Conservation (phyloP, 2,797 vertebrate species). For the Macroramphosus scolopax region DNA sequence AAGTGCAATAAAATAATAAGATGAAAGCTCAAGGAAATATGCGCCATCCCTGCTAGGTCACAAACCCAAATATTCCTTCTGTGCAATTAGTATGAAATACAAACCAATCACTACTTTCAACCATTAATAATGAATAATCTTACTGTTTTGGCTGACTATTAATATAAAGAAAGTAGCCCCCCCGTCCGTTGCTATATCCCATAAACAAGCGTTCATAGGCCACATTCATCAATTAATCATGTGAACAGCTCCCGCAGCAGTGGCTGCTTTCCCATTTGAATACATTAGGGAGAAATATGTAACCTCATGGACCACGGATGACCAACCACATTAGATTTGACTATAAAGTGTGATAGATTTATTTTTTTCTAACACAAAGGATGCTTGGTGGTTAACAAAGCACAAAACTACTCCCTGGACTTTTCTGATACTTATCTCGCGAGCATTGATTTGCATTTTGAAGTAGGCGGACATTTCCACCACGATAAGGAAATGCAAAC, state of each 20-base stretch:
- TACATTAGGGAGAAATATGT: slow-evolving; percentile 66
- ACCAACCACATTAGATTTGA: slow-evolving; percentile 63
- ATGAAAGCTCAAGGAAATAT: slow-evolving; percentile 30
- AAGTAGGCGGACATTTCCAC: slow-evolving; percentile 34
- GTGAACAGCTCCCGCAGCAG: slow-evolving; percentile 45
- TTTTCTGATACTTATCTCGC: slow-evolving; percentile 47
- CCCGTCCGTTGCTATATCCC: slow-evolving; percentile 30
- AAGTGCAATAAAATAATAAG: slow-evolving; percentile 15
- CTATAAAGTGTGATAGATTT: slow-evolving; percentile 73
- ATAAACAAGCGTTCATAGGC: slow-evolving; percentile 50
- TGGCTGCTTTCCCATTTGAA: slow-evolving; percentile 54
- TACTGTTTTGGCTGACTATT: slow-evolving; percentile 38
- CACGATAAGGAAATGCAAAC: slow-evolving; percentile 17
- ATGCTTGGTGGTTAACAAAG: slow-evolving; percentile 62
- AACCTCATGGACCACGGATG: slow-evolving; percentile 54
- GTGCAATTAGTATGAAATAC: slow-evolving; percentile 5
- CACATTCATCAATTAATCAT: slow-evolving; percentile 73
- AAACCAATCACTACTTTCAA: slow-evolving; percentile 40
- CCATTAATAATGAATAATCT: slow-evolving; percentile 33
- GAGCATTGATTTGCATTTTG: slow-evolving; percentile 54
- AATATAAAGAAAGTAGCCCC: slow-evolving; percentile 36
- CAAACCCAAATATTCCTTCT: not conserved
- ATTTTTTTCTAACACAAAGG: slow-evolving; percentile 52
- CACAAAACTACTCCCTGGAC: slow-evolving; percentile 51
- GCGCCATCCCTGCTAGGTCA: slow-evolving; percentile 3